These are phyloP conservation scores for Neosalanx taihuensis DNA, from an alignment of 2,797 vertebrate species.

Conservation along the genomic window DNA sequence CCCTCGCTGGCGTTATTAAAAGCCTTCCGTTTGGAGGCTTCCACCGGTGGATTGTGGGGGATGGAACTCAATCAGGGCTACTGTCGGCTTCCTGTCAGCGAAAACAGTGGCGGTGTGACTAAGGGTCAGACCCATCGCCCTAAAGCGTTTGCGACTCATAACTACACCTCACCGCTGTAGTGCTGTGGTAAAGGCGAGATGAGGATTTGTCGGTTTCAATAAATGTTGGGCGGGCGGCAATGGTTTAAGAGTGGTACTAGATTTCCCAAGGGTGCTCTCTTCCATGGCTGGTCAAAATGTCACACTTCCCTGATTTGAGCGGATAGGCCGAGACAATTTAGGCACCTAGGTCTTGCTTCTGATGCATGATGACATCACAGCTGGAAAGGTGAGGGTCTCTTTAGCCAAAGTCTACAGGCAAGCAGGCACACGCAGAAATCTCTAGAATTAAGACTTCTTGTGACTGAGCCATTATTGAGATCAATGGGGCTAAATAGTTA, in stretches of 20 bases:
- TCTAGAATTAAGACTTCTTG: background rate
- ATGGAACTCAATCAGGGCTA: background rate
- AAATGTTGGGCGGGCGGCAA: slow-evolving; percentile 30
- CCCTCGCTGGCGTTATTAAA: slow-evolving; percentile 38
- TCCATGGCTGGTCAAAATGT: slow-evolving; percentile 14
- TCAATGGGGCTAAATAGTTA: background rate
- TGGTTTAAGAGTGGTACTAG: slow-evolving; percentile 40
- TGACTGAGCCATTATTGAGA: background rate
- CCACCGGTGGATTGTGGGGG: slow-evolving; percentile 5
- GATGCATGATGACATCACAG: background rate
- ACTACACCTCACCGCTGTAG: background rate
- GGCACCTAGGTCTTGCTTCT: too few relatives aligned
- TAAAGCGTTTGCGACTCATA: background rate
- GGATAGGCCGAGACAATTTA: background rate
- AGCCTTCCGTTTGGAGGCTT: background rate
- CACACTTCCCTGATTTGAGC: background rate
- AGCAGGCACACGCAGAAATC: background rate
- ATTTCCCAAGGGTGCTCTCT: slow-evolving; percentile 45
- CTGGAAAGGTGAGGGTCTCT: background rate
- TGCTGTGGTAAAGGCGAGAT: background rate
- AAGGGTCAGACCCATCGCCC: background rate
- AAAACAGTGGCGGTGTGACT: background rate
- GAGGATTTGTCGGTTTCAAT: slow-evolving; percentile 26
- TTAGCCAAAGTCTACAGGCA: background rate
- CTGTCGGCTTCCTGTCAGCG: background rate